A percentile compares a stretch with the other conserved stretches of the same genome.
These are phyloP conservation scores for Oppia nitens DNA, from an alignment of 1,140 invertebrate genomes.

Conservation along the genomic window DNA sequence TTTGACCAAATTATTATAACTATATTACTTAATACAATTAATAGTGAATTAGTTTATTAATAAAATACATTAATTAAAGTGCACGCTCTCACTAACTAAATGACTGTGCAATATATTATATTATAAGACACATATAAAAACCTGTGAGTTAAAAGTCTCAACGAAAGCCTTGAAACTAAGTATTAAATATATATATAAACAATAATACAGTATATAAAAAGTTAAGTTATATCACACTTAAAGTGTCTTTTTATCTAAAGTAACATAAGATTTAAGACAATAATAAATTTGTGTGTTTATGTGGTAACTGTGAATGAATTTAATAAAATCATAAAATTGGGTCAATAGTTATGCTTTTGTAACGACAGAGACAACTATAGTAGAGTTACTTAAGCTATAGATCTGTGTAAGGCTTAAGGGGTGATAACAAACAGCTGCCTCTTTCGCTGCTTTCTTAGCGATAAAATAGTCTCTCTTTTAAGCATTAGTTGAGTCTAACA, in stretches of 20 bases:
- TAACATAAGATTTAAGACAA: background rate
- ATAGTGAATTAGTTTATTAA: background rate
- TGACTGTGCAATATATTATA: background rate
- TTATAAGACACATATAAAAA: too few species aligned
- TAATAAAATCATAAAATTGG: too few species aligned
- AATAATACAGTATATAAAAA: too few species aligned
- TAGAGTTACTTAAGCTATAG: too few species aligned
- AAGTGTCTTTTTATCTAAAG: background rate
- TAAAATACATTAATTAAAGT: background rate
- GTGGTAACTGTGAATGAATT: too few species aligned
- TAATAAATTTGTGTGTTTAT: background rate
- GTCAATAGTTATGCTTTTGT: background rate
- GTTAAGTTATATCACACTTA: too few species aligned
- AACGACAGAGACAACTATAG: background rate
- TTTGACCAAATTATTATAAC: too few species aligned
- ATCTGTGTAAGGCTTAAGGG: too few species aligned
- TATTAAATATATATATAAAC: too few species aligned
- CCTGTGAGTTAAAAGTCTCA: background rate
- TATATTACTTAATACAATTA: too few species aligned
- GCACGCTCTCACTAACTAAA: background rate
- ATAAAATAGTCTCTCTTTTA: background rate
- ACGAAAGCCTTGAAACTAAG: background rate
- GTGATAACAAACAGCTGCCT: background rate
- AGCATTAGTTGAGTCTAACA: background rate
- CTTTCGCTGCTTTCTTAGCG: background rate